Evolutionary conservation across 23 tunicate species (phyloP).

Genomic region (Phallusia fumigata): DNA sequence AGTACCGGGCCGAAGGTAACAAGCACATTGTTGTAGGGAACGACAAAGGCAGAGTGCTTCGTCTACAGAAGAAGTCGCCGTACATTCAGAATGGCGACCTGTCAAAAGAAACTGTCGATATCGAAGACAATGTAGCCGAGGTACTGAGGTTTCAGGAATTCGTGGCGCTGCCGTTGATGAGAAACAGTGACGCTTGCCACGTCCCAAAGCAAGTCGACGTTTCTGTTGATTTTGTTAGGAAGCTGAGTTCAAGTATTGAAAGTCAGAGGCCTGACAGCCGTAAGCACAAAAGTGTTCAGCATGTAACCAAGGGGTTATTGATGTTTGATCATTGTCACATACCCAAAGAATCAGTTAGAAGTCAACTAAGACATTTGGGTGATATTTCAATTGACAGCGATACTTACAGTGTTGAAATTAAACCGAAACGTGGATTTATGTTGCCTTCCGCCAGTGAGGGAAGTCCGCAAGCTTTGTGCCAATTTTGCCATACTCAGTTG

Average conservation of each 20-base stretch:
- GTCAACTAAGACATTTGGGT: not conserved
- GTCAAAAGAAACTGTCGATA: not conserved
- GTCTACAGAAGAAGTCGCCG: slow-evolving; percentile 45
- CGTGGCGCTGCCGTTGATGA: slow-evolving; percentile 68
- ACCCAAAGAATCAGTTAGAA: slow-evolving; percentile 9
- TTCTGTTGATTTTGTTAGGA: slow-evolving; percentile 40
- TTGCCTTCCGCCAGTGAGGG: not conserved
- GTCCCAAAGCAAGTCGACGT: slow-evolving; percentile 34
- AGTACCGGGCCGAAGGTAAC: slow-evolving; percentile 91
- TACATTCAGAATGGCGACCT: not conserved
- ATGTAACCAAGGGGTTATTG: slow-evolving; percentile 5
- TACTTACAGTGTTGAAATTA: slow-evolving; percentile 46
- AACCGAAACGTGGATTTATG: slow-evolving; percentile 52
- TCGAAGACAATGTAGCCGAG: not conserved
- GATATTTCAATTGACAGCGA: slow-evolving; percentile 13
- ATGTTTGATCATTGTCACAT: slow-evolving; percentile 60
- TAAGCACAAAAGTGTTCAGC: slow-evolving; percentile 29
- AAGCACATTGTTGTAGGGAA: slow-evolving; percentile 73
- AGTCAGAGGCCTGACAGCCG: slow-evolving; percentile 56
- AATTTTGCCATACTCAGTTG: slow-evolving; percentile 52
- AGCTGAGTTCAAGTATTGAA: slow-evolving; percentile 43
- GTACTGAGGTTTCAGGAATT: slow-evolving; percentile 29
- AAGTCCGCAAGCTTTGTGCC: slow-evolving; percentile 23
- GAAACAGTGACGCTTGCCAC: slow-evolving; percentile 51
- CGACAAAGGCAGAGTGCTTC: slow-evolving; percentile 58